Conservation (phyloP, 2,113 vertebrate genomes). For the Carollia perspicillata region DNA sequence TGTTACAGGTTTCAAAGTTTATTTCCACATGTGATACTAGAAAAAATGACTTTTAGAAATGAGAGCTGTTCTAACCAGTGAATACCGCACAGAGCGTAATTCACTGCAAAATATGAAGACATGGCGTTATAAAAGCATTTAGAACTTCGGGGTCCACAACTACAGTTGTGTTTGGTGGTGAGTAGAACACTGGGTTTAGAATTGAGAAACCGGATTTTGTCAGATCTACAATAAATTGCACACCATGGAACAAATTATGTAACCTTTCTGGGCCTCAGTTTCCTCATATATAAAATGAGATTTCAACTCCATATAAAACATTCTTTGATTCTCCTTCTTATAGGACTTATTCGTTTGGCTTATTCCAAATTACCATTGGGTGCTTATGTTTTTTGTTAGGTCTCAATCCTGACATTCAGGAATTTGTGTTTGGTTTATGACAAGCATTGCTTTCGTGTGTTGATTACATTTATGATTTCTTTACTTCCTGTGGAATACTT, state of each 20-base stretch:
- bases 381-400: slow-evolving; percentile 27
- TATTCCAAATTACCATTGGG: slow-evolving; percentile 31
- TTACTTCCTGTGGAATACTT: background rate
- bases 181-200: background rate
- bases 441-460: slow-evolving; percentile 49
- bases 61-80: background rate
- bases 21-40: slow-evolving; percentile 3
- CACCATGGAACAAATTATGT: background rate
- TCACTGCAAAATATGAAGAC: background rate
- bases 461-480: slow-evolving; percentile 6
- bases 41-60: background rate
- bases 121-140: background rate
- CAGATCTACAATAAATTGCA: background rate
- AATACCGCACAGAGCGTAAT: background rate
- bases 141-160: background rate
- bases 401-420: slow-evolving; percentile 33
- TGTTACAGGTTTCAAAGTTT: slow-evolving; percentile 6
- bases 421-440: slow-evolving; percentile 64
- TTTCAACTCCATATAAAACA: background rate
- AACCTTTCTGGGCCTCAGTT: background rate
- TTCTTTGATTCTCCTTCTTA: background rate
- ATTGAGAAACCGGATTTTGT: background rate
- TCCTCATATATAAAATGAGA: background rate
- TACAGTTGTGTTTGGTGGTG: background rate
- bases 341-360: background rate